Evolutionary conservation across 2,888 invertebrate species (phyloP).

Genomic region (Helleia helle): DNA sequence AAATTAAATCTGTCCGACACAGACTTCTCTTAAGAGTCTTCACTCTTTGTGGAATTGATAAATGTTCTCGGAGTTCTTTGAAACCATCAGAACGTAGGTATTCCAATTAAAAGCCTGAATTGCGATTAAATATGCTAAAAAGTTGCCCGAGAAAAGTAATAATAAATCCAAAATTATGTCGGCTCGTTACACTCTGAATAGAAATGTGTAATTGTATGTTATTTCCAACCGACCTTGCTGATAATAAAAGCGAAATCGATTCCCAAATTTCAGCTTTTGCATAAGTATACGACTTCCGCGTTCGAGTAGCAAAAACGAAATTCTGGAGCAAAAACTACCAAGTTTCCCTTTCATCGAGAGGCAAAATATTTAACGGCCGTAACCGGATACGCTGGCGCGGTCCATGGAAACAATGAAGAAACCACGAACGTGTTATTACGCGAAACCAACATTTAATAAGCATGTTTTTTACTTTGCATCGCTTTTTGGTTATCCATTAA

Average conservation of each 20-base stretch:
- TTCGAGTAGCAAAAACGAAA: slow-evolving; percentile 62
- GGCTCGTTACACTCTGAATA: slow-evolving; percentile 37
- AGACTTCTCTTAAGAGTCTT: slow-evolving; percentile 72
- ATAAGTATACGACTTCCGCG: slow-evolving; percentile 68
- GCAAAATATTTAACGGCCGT: slow-evolving; percentile 72
- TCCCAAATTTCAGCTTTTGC: slow-evolving; percentile 60
- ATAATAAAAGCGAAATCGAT: slow-evolving; percentile 62
- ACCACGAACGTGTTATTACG: slow-evolving; percentile 72
- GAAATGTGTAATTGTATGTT: slow-evolving; percentile 61
- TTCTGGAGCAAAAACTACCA: slow-evolving; percentile 55
- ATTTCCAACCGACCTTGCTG: slow-evolving; percentile 31
- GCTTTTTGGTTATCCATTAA: slow-evolving; percentile 72
- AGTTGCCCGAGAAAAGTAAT: slow-evolving; percentile 36
- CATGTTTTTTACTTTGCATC: slow-evolving; percentile 65
- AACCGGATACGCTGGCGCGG: slow-evolving; percentile 67
- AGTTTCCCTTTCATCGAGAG: slow-evolving; percentile 70
- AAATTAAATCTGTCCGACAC: slow-evolving; percentile 74
- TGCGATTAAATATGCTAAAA: slow-evolving; percentile 44
- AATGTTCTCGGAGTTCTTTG: slow-evolving; percentile 68
- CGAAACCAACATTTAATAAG: slow-evolving; percentile 73
- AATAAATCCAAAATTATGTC: slow-evolving; percentile 44
- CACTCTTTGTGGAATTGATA: slow-evolving; percentile 73
- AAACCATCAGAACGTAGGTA: slow-evolving; percentile 46
- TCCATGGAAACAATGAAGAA: slow-evolving; percentile 69
- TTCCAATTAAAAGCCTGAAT: slow-evolving; percentile 43